A percentile compares a stretch with the other conserved stretches of the same genome.
Conservation (phyloP, 2,113 vertebrate species). For the Poecilia latipinna region DNA sequence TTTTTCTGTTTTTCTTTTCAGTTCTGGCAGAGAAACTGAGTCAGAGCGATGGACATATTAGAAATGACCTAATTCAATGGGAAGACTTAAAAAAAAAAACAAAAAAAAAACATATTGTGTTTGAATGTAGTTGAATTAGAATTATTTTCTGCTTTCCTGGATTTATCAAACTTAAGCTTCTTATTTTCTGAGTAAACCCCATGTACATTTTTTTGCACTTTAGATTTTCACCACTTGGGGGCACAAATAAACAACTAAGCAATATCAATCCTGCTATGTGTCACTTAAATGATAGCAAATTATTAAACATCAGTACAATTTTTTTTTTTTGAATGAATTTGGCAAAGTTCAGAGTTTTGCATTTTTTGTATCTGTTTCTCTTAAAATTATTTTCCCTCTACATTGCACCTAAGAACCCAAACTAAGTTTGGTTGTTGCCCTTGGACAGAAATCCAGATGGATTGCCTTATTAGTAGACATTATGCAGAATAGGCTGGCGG, state of each 20-base stretch:
- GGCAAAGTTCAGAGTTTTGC: neutral
- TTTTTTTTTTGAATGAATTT: neutral
- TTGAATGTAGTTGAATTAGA: constrained; percentile 1
- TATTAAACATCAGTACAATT: constrained; percentile 20
- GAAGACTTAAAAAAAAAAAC: neutral
- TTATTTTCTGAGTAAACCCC: neutral
- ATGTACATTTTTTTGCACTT: constrained; percentile 36
- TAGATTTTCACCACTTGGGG: constrained; percentile 67
- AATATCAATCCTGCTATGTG: constrained; percentile 27
- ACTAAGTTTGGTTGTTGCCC: constrained; percentile 54
- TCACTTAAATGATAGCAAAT: constrained; percentile 48
- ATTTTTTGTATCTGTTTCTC: neutral
- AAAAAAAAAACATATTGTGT: neutral
- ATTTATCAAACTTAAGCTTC: constrained; percentile 12
- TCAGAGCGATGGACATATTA: neutral
- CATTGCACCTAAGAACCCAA: constrained; percentile 36
- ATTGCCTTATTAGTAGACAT: constrained; percentile 71
- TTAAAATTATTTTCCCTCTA: constrained; percentile 1
- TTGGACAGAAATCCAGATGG: constrained; percentile 66
- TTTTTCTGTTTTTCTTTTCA: neutral
- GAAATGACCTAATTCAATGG: neutral
- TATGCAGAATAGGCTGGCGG: constrained; percentile 69
- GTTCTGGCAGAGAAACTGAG: neutral
- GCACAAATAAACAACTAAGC: constrained; percentile 76
- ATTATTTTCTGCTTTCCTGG: neutral